These are phyloP conservation scores for Ischnura elegans DNA, from an alignment of 2,888 invertebrate genomes.

Conservation along the genomic window DNA sequence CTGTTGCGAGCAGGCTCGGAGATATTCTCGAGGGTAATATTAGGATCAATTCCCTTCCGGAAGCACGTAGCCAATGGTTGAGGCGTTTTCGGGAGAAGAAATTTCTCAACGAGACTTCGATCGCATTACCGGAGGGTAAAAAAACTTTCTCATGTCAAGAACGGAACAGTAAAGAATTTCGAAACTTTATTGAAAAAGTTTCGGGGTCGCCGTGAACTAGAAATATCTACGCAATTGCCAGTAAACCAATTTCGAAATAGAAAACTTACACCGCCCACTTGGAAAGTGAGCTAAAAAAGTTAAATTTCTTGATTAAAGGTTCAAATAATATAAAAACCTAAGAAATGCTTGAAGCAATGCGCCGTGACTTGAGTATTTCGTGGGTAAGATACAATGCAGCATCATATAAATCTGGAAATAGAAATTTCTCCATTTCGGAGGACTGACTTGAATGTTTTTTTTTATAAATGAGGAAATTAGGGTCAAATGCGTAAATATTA, in stretches of 20 bases:
- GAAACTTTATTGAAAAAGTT: conserved; percentile 30
- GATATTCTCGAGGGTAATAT: not conserved
- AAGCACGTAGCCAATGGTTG: not conserved
- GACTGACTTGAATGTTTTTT: too few species aligned
- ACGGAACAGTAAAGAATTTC: not conserved
- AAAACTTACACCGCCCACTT: not conserved
- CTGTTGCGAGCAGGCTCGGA: not conserved
- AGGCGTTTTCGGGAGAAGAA: not conserved
- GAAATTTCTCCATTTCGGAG: too few species aligned
- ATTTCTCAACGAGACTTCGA: not conserved
- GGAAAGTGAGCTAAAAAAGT: not conserved
- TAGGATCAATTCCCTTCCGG: not conserved
- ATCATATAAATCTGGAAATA: too few species aligned
- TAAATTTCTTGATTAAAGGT: not conserved
- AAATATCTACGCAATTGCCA: not conserved
- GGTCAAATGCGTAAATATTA: too few species aligned
- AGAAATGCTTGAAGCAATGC: too few species aligned
- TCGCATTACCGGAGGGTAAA: not conserved
- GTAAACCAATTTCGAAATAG: not conserved
- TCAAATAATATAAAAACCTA: not conserved
- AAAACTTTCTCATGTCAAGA: conserved; percentile 5
- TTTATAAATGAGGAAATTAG: too few species aligned
- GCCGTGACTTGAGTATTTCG: too few species aligned
- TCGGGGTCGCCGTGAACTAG: not conserved
- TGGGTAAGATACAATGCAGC: too few species aligned